phyloP scores from a whole-genome alignment of 2,113 vertebrate genomes.

The Laticauda laticaudata region DNA sequence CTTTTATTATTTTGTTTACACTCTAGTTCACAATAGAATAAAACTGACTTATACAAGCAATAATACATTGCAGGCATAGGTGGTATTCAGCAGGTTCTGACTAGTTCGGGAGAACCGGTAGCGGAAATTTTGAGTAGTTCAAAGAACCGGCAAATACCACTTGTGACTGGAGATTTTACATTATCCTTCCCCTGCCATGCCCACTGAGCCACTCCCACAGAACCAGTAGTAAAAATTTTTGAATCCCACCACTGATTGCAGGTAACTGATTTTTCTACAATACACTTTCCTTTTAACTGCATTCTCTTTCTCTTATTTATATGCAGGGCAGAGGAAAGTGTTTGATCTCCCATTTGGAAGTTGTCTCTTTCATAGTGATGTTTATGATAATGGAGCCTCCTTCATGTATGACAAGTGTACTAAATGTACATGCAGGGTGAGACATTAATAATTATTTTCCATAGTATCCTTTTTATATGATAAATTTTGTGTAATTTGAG shows the following conservation, averaged over 20 bases:
- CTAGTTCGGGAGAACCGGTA: too few species aligned
- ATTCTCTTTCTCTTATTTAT: conserved; percentile 52
- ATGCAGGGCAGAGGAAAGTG: conserved; percentile 93
- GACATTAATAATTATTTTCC: neutral
- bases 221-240: too few species aligned
- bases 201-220: too few species aligned
- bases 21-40: neutral
- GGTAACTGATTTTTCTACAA: conserved; percentile 46
- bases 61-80: conserved; percentile 20
- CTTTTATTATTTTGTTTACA: neutral
- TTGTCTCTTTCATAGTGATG: conserved; percentile 93
- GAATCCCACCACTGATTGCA: too few species aligned
- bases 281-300: conserved; percentile 36
- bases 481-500: conserved; percentile 3
- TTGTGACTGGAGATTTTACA: too few species aligned
- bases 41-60: conserved; percentile 45
- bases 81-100: too few species aligned
- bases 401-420: conserved; percentile 92
- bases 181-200: too few species aligned
- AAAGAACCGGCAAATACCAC: too few species aligned
- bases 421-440: conserved; percentile 86
- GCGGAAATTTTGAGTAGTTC: too few species aligned
- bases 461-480: neutral
- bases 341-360: conserved; percentile 93
- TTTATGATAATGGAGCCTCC: conserved; percentile 87